Conservation (phyloP, 2,888 invertebrate species). For the Drosophila atroscutellata region DNA sequence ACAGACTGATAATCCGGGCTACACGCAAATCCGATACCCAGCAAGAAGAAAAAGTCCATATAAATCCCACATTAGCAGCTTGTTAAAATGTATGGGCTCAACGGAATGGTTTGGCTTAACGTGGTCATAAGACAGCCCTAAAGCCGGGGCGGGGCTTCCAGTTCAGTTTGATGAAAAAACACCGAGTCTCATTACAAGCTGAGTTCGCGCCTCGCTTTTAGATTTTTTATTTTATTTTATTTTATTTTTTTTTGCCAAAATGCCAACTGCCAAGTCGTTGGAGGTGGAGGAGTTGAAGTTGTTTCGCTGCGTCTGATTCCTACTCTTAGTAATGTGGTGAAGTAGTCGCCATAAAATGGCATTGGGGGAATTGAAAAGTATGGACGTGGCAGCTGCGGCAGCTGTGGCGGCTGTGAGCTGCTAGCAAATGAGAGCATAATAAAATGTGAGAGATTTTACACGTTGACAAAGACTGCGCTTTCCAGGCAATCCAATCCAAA, state of each 20-base stretch:
- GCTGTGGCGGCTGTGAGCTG: constrained; percentile 40
- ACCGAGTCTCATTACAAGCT: constrained; percentile 58
- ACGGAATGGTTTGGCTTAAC: constrained; percentile 28
- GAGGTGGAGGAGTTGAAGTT: constrained; percentile 21
- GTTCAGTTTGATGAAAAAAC: constrained; percentile 21
- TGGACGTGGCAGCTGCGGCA: constrained; percentile 2
- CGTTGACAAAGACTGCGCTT: constrained; percentile 55
- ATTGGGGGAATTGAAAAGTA: background rate
- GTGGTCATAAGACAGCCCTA: constrained; percentile 33
- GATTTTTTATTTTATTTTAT: background rate
- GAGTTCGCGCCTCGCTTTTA: constrained; percentile 39
- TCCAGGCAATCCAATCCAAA: constrained; percentile 2
- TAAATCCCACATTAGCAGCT: constrained; percentile 69
- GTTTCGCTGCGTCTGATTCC: constrained; percentile 36
- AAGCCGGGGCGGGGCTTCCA: constrained; percentile 27
- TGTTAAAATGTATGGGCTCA: constrained; percentile 69
- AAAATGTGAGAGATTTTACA: constrained; percentile 73
- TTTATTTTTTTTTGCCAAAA: constrained; percentile 24
- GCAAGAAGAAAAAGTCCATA: constrained; percentile 30
- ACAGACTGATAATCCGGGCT: constrained; percentile 14
- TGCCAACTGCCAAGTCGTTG: constrained; percentile 56
- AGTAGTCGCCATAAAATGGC: constrained; percentile 57
- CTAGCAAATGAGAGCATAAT: constrained; percentile 66
- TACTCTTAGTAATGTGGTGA: constrained; percentile 44
- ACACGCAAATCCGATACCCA: constrained; percentile 33